Evolutionary conservation across 2,888 invertebrate genomes (phyloP), one percentile per base, ranked within the genome.

Genomic region (Volucella inanis): DNA sequence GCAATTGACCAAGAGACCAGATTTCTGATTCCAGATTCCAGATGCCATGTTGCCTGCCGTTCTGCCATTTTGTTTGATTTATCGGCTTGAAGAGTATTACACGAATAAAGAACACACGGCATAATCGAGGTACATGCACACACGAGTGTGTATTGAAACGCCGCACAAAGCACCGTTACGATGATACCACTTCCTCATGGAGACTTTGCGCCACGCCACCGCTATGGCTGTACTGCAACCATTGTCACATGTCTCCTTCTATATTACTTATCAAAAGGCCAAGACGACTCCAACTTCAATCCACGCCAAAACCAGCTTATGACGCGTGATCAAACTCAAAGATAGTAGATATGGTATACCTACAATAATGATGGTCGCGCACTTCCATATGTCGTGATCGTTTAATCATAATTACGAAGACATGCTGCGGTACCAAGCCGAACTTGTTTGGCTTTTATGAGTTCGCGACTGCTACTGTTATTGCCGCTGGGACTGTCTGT

Each of bases 141-240:
- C 3, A 22, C 18, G 1, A 22, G 18, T 22, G n/a, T 9, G 55
- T 39, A 50, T 43, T 45, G 57, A 41, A 12, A 68, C 41, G 45
- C 54, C 41, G 57, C 62, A 72, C 10, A 49, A 65, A 65, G 45
- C 50, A 83, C 83, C 79, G 83, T 84, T 84, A 79, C 43, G 10
- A 61, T 14, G 62, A 22, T 71, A 54, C 67, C 74, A 80, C 52
- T 85, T 85, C 84, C 84, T 85, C 62, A 76, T 85, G 50, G 67
- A 62, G 64, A 57, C 75, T 31, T 31, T 31, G 31, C 4, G 31
- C 31, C 31, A 31, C 31, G 31, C 31, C 31, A 45, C 62, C 59
- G 59, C 43, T 57, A 38, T 15, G 38, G 54, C 15, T 61, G 31
- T 12, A 49, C 61, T 8, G 43, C 18, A 14, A 31, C 31, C 9